Percentiles rank a stretch among this genome's conserved stretches.
Conservation (phyloP, 2,888 invertebrate genomes). For the Andrena minutula region DNA sequence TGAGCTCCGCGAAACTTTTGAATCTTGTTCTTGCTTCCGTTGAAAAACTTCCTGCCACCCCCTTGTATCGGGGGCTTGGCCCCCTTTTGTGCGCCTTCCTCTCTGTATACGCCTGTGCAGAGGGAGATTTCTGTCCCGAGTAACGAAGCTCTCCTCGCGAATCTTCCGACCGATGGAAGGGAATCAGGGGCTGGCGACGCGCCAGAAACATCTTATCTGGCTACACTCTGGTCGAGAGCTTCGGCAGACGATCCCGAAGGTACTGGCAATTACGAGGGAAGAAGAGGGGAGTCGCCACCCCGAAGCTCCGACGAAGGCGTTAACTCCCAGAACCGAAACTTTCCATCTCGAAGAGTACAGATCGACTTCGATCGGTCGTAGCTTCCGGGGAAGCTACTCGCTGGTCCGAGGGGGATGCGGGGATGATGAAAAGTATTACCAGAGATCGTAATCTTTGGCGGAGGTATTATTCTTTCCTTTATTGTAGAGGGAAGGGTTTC, state of each 20-base stretch:
- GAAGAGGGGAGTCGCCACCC: not conserved
- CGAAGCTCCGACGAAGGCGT: constrained; percentile 44
- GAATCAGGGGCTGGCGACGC: constrained; percentile 76
- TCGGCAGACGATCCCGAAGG: constrained; percentile 41
- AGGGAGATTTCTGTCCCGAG: constrained; percentile 35
- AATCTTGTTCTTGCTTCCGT: constrained; percentile 35
- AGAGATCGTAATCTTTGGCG: not conserved
- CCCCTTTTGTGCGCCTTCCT: not conserved
- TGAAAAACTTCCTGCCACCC: constrained; percentile 27
- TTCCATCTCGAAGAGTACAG: constrained; percentile 38
- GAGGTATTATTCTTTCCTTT: not conserved
- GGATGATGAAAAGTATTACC: not conserved
- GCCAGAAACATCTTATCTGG: constrained; percentile 75
- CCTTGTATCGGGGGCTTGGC: constrained; percentile 1
- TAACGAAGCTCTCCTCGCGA: constrained; percentile 31
- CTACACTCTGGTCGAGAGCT: constrained; percentile 35
- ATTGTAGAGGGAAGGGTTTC: not conserved
- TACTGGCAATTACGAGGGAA: constrained; percentile 57
- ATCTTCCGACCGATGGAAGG: constrained; percentile 37
- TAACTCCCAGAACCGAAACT: constrained; percentile 53
- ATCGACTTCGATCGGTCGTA: constrained; percentile 24
- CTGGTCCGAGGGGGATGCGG: not conserved
- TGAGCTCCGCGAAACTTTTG: constrained; percentile 45
- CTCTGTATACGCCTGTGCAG: not conserved
- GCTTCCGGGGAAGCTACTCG: constrained; percentile 3